Conservation (phyloP, 2,113 vertebrate genomes). For the Neolamprologus modestus region DNA sequence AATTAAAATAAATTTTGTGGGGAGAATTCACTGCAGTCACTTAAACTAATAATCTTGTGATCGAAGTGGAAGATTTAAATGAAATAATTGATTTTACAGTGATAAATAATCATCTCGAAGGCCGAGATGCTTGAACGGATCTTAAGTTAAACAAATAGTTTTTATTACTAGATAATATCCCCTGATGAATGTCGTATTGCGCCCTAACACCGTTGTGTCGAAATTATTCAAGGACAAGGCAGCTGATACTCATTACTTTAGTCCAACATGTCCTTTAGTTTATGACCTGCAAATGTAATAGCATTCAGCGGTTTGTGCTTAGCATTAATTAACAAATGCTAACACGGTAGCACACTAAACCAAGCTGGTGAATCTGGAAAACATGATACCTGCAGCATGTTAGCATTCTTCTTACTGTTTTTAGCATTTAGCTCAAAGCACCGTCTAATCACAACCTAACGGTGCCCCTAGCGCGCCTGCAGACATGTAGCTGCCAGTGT, state of each 20-base stretch:
- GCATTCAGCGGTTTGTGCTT: not conserved
- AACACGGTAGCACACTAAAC: not conserved
- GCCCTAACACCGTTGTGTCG: not conserved
- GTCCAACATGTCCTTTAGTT: not conserved
- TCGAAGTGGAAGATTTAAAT: not conserved
- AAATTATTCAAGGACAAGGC: not conserved
- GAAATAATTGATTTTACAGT: not conserved
- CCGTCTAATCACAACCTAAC: not conserved
- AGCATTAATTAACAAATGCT: not conserved
- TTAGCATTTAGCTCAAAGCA: not conserved
- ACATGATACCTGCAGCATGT: not conserved
- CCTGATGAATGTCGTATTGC: not conserved
- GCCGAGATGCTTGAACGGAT: not conserved
- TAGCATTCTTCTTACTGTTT: not conserved
- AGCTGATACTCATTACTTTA: not conserved
- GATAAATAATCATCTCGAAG: not conserved
- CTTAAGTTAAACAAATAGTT: not conserved
- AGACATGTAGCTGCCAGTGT: not conserved
- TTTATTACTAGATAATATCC: not conserved
- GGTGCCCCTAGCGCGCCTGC: fast-evolving
- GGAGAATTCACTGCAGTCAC: not conserved
- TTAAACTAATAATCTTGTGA: conserved; percentile 7
- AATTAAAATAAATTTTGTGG: not conserved
- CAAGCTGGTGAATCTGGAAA: not conserved
- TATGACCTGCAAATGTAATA: not conserved